Evolutionary conservation across 30 jellyfish, hydroid and myxozoan species (phyloP).

Genomic region (Hydra vulgaris): DNA sequence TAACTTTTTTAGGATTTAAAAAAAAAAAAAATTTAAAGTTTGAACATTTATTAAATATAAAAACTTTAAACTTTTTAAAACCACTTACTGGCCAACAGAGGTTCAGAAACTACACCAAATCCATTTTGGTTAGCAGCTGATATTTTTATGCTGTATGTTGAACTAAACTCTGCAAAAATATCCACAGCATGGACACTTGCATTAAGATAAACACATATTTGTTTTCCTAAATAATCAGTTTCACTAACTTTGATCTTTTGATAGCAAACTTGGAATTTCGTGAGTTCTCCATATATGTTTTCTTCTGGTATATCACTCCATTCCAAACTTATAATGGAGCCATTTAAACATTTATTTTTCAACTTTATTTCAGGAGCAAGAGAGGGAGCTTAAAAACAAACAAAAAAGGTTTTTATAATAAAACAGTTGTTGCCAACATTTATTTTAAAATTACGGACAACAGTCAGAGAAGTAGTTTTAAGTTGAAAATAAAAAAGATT

Average conservation of each 20-base stretch:
- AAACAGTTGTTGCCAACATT: too few species aligned
- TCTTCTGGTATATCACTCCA: slow-evolving; percentile 7
- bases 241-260: not conserved
- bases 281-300: slow-evolving; percentile 10
- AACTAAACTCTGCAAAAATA: not conserved
- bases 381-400: slow-evolving; percentile 15
- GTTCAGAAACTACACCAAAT: slow-evolving; percentile 1
- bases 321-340: not conserved
- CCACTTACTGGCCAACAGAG: slow-evolving; percentile 16
- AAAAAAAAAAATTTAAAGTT: too few species aligned
- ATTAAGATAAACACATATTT: not conserved
- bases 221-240: not conserved
- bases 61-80: too few species aligned
- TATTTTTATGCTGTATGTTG: not conserved
- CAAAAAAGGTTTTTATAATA: too few species aligned
- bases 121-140: slow-evolving; percentile 15
- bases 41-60: too few species aligned
- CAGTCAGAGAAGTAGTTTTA: too few species aligned
- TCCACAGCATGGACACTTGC: not conserved
- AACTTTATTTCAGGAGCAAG: slow-evolving; percentile 6
- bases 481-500: too few species aligned
- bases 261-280: not conserved
- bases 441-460: too few species aligned
- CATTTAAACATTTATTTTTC: not conserved
- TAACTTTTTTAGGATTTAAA: too few species aligned